phyloP scores from a whole-genome alignment of 2,888 invertebrate species.

The Brachypterus glaber region DNA sequence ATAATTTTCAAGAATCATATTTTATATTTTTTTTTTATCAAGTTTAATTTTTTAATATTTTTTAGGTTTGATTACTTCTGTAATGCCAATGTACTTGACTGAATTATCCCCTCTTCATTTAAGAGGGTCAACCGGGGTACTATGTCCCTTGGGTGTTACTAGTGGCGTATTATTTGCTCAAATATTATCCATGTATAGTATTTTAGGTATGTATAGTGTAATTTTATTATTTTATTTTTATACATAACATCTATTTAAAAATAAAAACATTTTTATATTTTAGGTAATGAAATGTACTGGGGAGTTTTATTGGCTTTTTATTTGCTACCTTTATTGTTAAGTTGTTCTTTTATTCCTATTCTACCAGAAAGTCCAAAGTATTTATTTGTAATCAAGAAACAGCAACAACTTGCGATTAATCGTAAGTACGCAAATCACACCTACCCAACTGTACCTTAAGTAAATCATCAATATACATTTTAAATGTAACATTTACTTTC shows the following conservation, averaged over 20 bases:
- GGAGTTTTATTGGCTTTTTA: conserved; percentile 66
- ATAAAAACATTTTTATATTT: conserved; percentile 16
- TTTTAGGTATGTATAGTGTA: conserved; percentile 46
- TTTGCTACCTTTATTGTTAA: conserved; percentile 58
- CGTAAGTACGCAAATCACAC: conserved; percentile 45
- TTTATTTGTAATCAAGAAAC: conserved; percentile 58
- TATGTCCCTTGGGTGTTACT: conserved; percentile 73
- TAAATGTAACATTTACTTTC: too few relatives aligned
- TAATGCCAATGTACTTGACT: conserved; percentile 84
- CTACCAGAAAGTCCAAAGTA: conserved; percentile 89
- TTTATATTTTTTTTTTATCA: neutral
- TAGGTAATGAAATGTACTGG: conserved; percentile 65
- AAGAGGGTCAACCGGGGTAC: conserved; percentile 77
- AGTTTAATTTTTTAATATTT: conserved; percentile 3
- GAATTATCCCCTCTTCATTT: conserved; percentile 72
- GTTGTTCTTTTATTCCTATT: conserved; percentile 49
- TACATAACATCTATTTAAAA: conserved; percentile 3
- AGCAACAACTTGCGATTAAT: conserved; percentile 55
- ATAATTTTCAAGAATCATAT: conserved; percentile 1
- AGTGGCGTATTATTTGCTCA: conserved; percentile 68
- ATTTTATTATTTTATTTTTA: conserved; percentile 3
- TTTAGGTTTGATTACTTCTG: conserved; percentile 71
- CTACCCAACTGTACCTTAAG: too few relatives aligned
- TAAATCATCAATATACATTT: too few relatives aligned
- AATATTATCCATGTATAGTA: conserved; percentile 53